Evolutionary conservation across 2,797 vertebrate genomes (phyloP).

Genomic region (Hydrophis major): DNA sequence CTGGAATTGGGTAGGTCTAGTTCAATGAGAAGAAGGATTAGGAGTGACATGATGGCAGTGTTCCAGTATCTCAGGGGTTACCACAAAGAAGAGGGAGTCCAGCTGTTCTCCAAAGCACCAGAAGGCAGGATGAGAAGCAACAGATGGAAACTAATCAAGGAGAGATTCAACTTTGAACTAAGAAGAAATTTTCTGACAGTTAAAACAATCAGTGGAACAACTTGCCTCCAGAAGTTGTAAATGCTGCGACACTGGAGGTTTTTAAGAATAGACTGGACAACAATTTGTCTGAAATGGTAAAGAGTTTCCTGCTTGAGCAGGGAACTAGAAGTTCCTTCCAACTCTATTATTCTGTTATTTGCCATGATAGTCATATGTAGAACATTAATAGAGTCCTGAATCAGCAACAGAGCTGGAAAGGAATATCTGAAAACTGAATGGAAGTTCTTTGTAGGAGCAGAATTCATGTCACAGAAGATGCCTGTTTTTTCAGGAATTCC

Average conservation of each 20-base stretch:
- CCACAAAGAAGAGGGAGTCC: background rate
- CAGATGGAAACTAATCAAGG: background rate
- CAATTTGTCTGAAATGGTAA: background rate
- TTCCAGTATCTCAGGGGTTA: background rate
- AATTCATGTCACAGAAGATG: background rate
- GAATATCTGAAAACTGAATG: background rate
- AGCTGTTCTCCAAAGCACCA: background rate
- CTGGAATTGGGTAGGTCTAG: background rate
- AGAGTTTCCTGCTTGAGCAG: background rate
- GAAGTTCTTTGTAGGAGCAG: background rate
- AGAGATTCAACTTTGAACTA: background rate
- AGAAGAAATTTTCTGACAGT: background rate
- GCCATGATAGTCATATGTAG: background rate
- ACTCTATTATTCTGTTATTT: background rate
- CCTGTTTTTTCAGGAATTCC: background rate
- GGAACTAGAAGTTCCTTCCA: background rate
- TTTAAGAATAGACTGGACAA: background rate
- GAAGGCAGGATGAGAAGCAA: background rate
- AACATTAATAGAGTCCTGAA: background rate
- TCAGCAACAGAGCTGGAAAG: background rate
- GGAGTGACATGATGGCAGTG: background rate
- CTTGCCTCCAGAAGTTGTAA: background rate
- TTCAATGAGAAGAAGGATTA: background rate
- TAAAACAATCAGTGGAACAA: background rate
- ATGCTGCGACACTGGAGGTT: background rate